Evolutionary conservation across 1,140 invertebrate genomes (phyloP).

Genomic region (Ceratina japonica): DNA sequence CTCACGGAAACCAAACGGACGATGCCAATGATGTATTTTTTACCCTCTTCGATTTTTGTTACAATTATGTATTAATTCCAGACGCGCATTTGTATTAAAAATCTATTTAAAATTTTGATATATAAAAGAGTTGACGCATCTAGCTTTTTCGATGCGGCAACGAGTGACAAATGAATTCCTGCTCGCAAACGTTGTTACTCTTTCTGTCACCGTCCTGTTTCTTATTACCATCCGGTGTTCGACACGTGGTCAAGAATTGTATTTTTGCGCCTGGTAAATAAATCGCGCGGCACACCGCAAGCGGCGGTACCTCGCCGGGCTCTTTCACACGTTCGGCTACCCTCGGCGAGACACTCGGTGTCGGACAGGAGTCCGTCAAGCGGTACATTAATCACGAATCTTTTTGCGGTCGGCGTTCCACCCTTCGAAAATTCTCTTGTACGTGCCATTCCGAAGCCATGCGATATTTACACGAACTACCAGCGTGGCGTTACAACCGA

Average conservation of each 20-base stretch:
- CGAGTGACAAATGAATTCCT: slow-evolving; percentile 22
- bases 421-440: slow-evolving; percentile 14
- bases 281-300: slow-evolving; percentile 52
- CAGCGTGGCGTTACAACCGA: too few species aligned
- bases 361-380: slow-evolving; percentile 53
- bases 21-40: too few species aligned
- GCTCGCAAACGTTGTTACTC: slow-evolving; percentile 41
- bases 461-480: slow-evolving; percentile 21
- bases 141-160: background rate
- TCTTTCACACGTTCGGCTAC: slow-evolving; percentile 44
- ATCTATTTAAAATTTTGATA: background rate
- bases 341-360: slow-evolving; percentile 28
- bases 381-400: slow-evolving; percentile 55
- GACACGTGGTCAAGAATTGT: slow-evolving; percentile 56
- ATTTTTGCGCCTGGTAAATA: slow-evolving; percentile 55
- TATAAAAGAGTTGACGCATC: background rate
- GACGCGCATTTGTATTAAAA: too few species aligned
- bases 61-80: too few species aligned
- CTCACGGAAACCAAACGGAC: background rate
- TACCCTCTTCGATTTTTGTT: too few species aligned
- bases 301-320: slow-evolving; percentile 9
- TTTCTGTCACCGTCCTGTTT: slow-evolving; percentile 42
- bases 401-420: slow-evolving; percentile 41
- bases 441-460: background rate
- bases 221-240: slow-evolving; percentile 38